These are phyloP conservation scores for Phalacrocorax brasilianus DNA, from an alignment of 2,113 vertebrate genomes.

Conservation along the genomic window DNA sequence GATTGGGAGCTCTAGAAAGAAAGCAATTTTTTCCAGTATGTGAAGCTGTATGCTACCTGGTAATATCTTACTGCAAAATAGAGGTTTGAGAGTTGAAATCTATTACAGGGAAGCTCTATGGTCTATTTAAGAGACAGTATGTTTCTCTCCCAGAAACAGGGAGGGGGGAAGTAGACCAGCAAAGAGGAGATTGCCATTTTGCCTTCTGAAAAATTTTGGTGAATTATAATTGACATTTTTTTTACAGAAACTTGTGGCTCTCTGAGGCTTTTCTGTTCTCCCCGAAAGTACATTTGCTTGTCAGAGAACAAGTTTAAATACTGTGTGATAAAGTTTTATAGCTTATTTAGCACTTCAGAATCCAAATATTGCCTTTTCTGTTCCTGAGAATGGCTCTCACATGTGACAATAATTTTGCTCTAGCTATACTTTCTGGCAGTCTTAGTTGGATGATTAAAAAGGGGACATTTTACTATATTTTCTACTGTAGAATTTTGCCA, in stretches of 20 bases:
- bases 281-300: background rate
- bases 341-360: background rate
- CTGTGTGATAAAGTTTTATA: background rate
- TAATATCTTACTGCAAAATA: background rate
- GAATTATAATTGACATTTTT: background rate
- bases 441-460: slow-evolving; percentile 4
- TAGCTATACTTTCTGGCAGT: background rate
- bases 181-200: background rate
- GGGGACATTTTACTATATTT: background rate
- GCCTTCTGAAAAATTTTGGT: background rate
- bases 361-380: background rate
- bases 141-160: background rate
- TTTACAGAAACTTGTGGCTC: background rate
- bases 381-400: background rate
- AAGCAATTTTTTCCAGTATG: background rate
- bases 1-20: background rate
- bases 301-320: background rate
- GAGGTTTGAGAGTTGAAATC: background rate
- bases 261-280: background rate
- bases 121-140: background rate
- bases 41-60: background rate
- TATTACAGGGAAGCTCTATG: background rate
- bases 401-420: background rate
- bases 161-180: background rate
- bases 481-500: background rate